Conservation (phyloP, 2,888 invertebrate genomes). For the Acanthopleura granulata region DNA sequence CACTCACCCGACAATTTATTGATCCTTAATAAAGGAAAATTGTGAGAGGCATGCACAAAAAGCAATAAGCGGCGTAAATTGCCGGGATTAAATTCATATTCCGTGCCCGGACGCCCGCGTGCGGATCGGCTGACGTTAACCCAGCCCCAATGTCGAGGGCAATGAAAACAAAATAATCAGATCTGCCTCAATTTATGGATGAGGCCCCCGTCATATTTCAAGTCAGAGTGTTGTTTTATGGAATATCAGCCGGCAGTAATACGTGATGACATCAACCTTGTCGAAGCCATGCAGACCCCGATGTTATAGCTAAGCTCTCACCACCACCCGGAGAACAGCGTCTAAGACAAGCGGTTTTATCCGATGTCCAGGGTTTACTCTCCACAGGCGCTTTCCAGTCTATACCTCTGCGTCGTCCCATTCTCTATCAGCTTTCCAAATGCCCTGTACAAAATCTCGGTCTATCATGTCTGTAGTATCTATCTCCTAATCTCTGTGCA, state of each 20-base stretch:
- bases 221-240: neutral
- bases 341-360: too few species aligned
- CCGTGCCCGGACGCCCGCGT: neutral
- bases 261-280: constrained; percentile 7
- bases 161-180: constrained; percentile 17
- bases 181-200: constrained; percentile 18
- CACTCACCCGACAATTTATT: constrained; percentile 16
- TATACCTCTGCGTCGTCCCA: too few species aligned
- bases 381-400: too few species aligned
- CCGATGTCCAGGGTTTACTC: too few species aligned
- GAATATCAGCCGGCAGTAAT: neutral
- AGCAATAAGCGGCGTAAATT: constrained; percentile 17
- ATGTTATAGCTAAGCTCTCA: too few species aligned
- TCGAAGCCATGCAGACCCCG: too few species aligned
- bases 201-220: constrained; percentile 14
- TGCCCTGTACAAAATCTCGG: too few species aligned
- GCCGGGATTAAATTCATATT: constrained; percentile 19
- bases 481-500: too few species aligned
- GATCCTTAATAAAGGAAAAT: constrained; percentile 18
- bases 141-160: constrained; percentile 2
- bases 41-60: constrained; percentile 20
- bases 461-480: too few species aligned
- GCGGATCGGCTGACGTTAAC: constrained; percentile 8
- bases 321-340: too few species aligned
- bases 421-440: too few species aligned